Percentiles rank a stretch among this genome's conserved stretches.
Evolutionary conservation across 2,797 vertebrate species (phyloP).

Genomic region (Epinephelus awoara): DNA sequence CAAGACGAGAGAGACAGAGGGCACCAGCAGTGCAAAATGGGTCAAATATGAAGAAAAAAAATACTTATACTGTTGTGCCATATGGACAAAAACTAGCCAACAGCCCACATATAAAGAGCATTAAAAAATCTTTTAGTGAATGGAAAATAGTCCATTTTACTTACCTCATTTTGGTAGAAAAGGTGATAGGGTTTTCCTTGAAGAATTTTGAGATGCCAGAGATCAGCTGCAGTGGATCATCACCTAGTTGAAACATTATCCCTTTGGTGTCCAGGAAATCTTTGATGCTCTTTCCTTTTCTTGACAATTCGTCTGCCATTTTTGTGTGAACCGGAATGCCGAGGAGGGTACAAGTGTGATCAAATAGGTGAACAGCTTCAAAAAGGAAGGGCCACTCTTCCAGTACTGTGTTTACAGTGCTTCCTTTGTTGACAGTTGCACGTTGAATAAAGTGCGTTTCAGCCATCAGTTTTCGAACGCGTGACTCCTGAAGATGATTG

Average conservation of each 20-base stretch:
- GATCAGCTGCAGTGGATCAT: background rate
- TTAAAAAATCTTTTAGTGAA: no score
- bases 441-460: conserved; percentile 1
- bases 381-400: conserved; percentile 12
- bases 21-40: no score
- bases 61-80: no score
- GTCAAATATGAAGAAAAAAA: no score
- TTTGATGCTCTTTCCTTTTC: background rate
- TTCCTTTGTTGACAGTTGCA: conserved; percentile 11
- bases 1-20: no score
- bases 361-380: conserved; percentile 18
- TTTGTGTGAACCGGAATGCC: background rate
- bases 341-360: conserved; percentile 1
- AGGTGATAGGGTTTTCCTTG: background rate
- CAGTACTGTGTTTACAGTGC: conserved; percentile 1
- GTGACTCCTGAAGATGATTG: conserved; percentile 15
- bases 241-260: background rate
- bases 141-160: no score
- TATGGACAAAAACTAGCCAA: no score
- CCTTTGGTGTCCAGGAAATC: background rate
- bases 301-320: conserved; percentile 11
- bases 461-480: background rate
- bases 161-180: background rate
- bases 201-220: background rate
- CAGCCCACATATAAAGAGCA: no score